Evolutionary conservation across 2,888 invertebrate species (phyloP).

Genomic region (Heliconius aoede): DNA sequence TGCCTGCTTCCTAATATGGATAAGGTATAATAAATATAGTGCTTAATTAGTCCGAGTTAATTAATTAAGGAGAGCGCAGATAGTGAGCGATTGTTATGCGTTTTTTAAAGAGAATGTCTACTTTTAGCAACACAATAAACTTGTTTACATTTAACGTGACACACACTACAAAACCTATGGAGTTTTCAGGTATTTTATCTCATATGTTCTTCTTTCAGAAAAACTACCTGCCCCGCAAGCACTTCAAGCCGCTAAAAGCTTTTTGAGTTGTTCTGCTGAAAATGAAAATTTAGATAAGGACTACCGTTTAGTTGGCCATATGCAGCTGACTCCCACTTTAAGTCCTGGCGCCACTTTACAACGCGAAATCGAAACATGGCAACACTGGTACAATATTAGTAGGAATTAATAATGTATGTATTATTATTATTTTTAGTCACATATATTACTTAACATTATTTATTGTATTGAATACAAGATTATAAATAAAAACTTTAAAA

Average conservation of each 20-base stretch:
- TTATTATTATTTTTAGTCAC: neutral
- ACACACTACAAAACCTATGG: neutral
- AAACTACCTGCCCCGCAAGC: constrained; percentile 70
- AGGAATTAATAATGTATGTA: constrained; percentile 33
- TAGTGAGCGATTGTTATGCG: too few species aligned
- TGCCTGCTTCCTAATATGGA: too few species aligned
- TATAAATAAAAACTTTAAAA: neutral
- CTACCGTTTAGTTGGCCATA: constrained; percentile 81
- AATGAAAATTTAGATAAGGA: constrained; percentile 68
- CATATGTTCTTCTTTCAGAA: constrained; percentile 49
- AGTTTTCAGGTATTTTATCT: neutral
- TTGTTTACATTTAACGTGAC: too few species aligned
- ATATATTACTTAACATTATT: neutral
- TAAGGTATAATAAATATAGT: too few species aligned
- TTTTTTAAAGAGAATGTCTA: neutral
- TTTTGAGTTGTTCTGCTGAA: constrained; percentile 77
- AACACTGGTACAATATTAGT: constrained; percentile 60
- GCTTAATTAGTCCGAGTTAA: neutral
- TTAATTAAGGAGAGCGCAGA: neutral
- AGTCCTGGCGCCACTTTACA: constrained; percentile 83
- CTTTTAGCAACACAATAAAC: neutral
- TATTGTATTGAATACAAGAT: neutral
- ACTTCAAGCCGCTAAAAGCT: constrained; percentile 70
- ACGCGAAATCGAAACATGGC: constrained; percentile 79
- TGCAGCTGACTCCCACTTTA: constrained; percentile 76